These are phyloP conservation scores for Amazona vittata DNA, from an alignment of 2,113 vertebrate genomes.

Conservation along the genomic window DNA sequence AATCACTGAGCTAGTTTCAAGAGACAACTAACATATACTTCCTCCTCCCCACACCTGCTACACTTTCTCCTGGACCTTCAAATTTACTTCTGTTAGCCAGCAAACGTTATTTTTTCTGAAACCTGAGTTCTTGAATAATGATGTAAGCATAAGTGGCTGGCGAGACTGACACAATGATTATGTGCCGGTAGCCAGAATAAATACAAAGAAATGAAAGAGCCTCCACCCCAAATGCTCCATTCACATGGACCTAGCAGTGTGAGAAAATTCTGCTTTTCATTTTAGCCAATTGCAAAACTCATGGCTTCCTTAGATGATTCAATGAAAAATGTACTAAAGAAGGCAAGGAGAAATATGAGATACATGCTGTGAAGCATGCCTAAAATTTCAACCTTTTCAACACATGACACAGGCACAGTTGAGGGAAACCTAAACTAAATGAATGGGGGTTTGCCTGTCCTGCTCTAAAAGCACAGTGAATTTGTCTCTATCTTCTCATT, in stretches of 20 bases:
- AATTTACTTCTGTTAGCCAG: background rate
- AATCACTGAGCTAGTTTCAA: background rate
- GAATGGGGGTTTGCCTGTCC: background rate
- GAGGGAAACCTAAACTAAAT: background rate
- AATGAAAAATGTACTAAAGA: background rate
- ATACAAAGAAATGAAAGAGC: background rate
- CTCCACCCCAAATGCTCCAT: background rate
- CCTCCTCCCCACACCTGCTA: background rate
- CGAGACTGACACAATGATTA: background rate
- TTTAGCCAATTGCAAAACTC: background rate
- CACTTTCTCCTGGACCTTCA: background rate
- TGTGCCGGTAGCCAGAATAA: background rate
- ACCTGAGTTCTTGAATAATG: background rate
- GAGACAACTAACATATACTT: background rate
- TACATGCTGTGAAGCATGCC: background rate
- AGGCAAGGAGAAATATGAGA: background rate
- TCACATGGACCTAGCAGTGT: background rate
- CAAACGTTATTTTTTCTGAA: background rate
- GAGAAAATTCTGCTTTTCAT: background rate
- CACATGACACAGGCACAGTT: background rate
- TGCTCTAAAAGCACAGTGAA: background rate
- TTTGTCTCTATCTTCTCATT: background rate
- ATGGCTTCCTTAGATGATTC: background rate
- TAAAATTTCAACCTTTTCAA: background rate
- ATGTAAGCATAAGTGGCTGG: background rate